phyloP scores from a whole-genome alignment of 2,888 invertebrate species.

The Metellina segmentata region DNA sequence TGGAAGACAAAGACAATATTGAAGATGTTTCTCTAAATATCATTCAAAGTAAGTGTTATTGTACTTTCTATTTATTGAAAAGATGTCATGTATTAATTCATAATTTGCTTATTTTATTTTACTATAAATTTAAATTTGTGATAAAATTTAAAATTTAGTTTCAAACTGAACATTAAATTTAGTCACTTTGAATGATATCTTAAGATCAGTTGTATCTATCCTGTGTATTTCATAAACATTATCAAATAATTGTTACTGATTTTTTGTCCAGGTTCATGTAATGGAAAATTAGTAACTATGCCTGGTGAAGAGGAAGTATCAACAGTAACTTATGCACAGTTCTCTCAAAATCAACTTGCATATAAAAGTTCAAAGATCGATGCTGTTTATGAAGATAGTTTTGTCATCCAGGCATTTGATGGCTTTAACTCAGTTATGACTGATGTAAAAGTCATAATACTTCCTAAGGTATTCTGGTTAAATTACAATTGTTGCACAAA shows the following conservation, averaged over 20 bases:
- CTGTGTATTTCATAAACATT: background rate
- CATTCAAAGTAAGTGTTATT: slow-evolving; percentile 23
- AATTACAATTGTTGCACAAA: background rate
- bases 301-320: slow-evolving; percentile 39
- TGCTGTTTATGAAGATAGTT: slow-evolving; percentile 26
- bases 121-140: too few relatives aligned
- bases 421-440: slow-evolving; percentile 55
- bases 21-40: slow-evolving; percentile 55
- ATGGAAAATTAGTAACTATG: slow-evolving; percentile 49
- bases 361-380: slow-evolving; percentile 30
- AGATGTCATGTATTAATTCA: too few relatives aligned
- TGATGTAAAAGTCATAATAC: slow-evolving; percentile 53
- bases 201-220: too few relatives aligned
- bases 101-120: too few relatives aligned
- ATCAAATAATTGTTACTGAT: background rate
- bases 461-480: slow-evolving; percentile 39
- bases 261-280: slow-evolving; percentile 43
- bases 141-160: too few relatives aligned
- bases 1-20: slow-evolving; percentile 63
- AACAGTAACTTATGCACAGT: slow-evolving; percentile 27
- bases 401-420: slow-evolving; percentile 64
- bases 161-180: background rate
- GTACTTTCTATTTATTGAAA: background rate
- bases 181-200: background rate
- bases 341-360: slow-evolving; percentile 46